Percentiles rank a stretch among this genome's conserved stretches.
Conservation (phyloP, 1,140 invertebrate species). For the Yoshiicerus persimilis region DNA sequence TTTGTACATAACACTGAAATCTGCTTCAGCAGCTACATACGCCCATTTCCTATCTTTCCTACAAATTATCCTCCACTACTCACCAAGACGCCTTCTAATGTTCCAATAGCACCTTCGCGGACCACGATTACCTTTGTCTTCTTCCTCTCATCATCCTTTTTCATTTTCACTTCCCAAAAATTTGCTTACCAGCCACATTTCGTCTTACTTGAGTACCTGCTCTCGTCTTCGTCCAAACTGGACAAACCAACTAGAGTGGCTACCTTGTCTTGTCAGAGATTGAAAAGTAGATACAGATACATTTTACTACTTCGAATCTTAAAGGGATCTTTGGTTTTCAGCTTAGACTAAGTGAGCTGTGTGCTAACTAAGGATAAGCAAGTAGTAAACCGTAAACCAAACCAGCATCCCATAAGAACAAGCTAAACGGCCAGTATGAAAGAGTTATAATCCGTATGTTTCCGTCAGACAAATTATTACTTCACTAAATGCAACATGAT, state of each 20-base stretch:
- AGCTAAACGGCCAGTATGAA: not conserved
- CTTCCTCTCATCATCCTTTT: not conserved
- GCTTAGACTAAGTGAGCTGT: not conserved
- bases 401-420: not conserved
- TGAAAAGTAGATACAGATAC: not conserved
- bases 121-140: constrained; percentile 4
- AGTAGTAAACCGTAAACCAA: not conserved
- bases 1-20: not conserved
- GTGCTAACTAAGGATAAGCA: no score
- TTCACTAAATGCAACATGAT: constrained; percentile 10
- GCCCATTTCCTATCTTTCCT: constrained; percentile 11
- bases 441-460: not conserved
- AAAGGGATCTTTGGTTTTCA: not conserved
- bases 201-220: no score
- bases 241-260: no score
- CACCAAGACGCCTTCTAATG: not conserved
- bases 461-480: constrained; percentile 17
- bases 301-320: not conserved
- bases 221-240: not conserved
- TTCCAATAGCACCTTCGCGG: constrained; percentile 9
- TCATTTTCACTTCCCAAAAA: not conserved
- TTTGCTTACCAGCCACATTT: not conserved
- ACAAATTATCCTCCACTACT: constrained; percentile 4
- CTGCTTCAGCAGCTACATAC: not conserved
- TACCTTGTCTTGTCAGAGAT: not conserved